These are phyloP conservation scores for Lasius platythorax DNA, from an alignment of 2,888 invertebrate species.

Conservation along the genomic window DNA sequence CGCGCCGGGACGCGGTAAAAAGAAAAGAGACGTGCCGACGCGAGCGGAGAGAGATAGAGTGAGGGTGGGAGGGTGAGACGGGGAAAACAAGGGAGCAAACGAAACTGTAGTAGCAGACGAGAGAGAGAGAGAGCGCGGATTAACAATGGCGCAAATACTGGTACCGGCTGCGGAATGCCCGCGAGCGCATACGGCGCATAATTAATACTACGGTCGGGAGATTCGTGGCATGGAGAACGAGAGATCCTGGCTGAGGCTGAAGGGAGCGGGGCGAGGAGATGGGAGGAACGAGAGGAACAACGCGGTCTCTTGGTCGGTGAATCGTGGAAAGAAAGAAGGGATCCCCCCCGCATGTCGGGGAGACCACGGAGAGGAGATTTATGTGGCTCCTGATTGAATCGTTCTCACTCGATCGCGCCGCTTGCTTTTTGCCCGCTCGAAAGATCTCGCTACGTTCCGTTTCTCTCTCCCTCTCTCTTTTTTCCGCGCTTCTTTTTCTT, in stretches of 20 bases:
- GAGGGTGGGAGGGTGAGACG: slow-evolving; percentile 21
- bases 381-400: slow-evolving; percentile 86
- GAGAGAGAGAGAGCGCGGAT: slow-evolving; percentile 81
- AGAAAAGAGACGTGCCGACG: slow-evolving; percentile 26
- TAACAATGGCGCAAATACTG: slow-evolving; percentile 86
- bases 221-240: slow-evolving; percentile 33
- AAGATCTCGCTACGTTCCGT: slow-evolving; percentile 71
- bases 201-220: slow-evolving; percentile 81
- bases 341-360: slow-evolving; percentile 74
- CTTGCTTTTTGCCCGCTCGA: slow-evolving; percentile 83
- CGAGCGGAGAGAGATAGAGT: not conserved
- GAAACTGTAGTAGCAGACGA: slow-evolving; percentile 84
- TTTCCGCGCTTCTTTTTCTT: slow-evolving; percentile 46
- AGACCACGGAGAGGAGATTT: slow-evolving; percentile 85
- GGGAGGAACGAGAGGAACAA: slow-evolving; percentile 7
- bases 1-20: slow-evolving; percentile 19
- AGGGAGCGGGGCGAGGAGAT: not conserved
- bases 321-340: slow-evolving; percentile 74
- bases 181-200: slow-evolving; percentile 84
- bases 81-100: slow-evolving; percentile 69
- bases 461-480: slow-evolving; percentile 48
- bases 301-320: slow-evolving; percentile 66
- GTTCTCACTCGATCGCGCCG: slow-evolving; percentile 86
- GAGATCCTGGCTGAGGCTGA: not conserved
- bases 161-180: slow-evolving; percentile 84